Conservation (phyloP, 1,140 invertebrate species). For the Lepidurus couesii region DNA sequence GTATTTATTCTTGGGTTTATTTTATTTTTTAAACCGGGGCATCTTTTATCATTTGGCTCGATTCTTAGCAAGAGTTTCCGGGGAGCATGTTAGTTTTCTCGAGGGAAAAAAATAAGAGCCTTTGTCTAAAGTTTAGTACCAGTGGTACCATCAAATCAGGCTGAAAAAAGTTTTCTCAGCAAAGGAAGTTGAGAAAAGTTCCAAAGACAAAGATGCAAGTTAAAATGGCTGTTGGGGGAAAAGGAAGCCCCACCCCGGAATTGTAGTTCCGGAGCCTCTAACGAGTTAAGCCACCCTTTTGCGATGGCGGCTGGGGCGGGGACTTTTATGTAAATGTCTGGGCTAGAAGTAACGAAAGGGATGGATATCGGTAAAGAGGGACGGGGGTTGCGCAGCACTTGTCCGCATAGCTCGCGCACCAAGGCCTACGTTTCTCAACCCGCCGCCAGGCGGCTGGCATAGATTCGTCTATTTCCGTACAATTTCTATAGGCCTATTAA, state of each 20-base stretch:
- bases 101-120: neutral
- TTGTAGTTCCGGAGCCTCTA: neutral
- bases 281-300: conserved; percentile 1
- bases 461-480: neutral
- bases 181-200: neutral
- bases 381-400: neutral
- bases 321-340: conserved; percentile 11
- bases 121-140: neutral
- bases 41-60: neutral
- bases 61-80: neutral
- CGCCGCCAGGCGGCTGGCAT: neutral
- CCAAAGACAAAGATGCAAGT: conserved; percentile 12
- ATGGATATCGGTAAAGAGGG: neutral
- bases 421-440: neutral
- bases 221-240: neutral
- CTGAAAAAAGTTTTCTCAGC: neutral
- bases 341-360: neutral
- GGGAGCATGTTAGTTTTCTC: neutral
- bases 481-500: conserved; percentile 2
- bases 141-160: neutral
- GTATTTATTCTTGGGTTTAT: neutral
- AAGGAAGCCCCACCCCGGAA: neutral
- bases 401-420: neutral
- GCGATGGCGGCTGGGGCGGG: conserved; percentile 11
- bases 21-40: neutral